phyloP scores from a whole-genome alignment of 2,113 vertebrate species.

The Raja brachyura region DNA sequence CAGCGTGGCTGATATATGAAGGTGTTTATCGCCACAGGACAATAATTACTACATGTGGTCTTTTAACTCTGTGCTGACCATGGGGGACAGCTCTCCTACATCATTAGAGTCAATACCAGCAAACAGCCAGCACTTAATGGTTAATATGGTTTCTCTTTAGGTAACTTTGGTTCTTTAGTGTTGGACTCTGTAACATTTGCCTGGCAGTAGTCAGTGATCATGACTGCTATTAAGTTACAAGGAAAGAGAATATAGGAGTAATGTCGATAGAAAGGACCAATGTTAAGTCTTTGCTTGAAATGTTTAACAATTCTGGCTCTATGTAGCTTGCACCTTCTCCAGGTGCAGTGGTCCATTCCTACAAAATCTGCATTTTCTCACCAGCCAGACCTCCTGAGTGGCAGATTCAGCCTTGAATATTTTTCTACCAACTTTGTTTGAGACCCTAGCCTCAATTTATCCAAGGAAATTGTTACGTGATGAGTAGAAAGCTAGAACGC shows the following conservation, averaged over 20 bases:
- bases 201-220: background rate
- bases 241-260: background rate
- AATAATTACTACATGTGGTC: background rate
- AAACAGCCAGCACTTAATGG: background rate
- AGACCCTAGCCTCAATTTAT: background rate
- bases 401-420: background rate
- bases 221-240: background rate
- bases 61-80: background rate
- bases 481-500: background rate
- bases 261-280: background rate
- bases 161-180: background rate
- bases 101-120: background rate
- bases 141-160: background rate
- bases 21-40: background rate
- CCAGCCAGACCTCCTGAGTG: background rate
- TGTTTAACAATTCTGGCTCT: background rate
- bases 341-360: background rate
- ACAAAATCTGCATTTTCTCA: background rate
- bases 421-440: background rate
- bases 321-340: background rate
- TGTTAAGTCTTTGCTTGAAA: background rate
- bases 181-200: background rate
- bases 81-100: background rate
- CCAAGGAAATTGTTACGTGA: background rate
- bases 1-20: background rate